Evolutionary conservation across 1,140 invertebrate species (phyloP), one percentile per base, ranked within the genome.

Genomic region (Sitophilus oryzae): DNA sequence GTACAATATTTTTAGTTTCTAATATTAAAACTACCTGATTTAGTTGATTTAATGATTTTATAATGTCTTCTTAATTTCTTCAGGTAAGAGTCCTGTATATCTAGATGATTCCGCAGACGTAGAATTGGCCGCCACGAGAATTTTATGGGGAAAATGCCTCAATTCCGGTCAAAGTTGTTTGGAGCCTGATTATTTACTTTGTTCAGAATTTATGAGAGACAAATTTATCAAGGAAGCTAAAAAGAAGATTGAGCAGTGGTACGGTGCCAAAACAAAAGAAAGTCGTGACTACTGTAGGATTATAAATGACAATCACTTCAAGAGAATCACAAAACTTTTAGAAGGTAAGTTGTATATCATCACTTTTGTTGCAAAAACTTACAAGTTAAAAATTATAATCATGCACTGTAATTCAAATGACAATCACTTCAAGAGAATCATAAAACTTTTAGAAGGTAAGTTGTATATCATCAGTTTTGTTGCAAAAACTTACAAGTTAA

Each of bases 151-250:
- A 0, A 99, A 99, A 76, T 86, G 84, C 43, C 80, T 91, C 18
- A 70, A 70, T 48, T 78, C 80, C 37, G 96, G 96, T 0, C 96
- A 99, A 76, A 98, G 94, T 0, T 99, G 97, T 71, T 88, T 99
- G 52, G 93, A 94, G 1, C 96, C 96, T 0, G 97, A 99, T 76
- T 99, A 98, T 71, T 66, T 99, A 23, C 75, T 99, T n/a, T 97
- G 93, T 70, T 82, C 83, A 6, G 81, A 82, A 62, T 80, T 84
- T 66, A 76, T 89, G 0, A 82, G 87, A 65, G 73, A 79, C 6
- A 77, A 82, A 60, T 82, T 92, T 53, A 63, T 96, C 9, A 74
- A 80, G 15, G 78, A 77, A 57, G 77, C 80, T 3, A 83, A 80
- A 66, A 73, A 77, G 40, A 69, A 88, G 22, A 61, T 98, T 0